These are phyloP conservation scores for Gymnocheta viridis DNA, from an alignment of 2,888 invertebrate species.

Conservation along the genomic window DNA sequence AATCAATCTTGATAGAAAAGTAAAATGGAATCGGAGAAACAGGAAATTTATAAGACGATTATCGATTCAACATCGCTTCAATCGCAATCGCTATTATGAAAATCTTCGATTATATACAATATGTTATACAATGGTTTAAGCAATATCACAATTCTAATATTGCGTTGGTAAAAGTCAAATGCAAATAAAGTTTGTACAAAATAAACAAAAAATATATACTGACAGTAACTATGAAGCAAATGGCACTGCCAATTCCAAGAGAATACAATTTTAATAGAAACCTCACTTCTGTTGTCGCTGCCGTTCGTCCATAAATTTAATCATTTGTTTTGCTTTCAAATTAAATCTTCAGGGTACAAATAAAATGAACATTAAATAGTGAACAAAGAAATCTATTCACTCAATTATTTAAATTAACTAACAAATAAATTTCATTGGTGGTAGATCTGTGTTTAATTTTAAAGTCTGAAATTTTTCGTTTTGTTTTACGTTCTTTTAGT, in stretches of 20 bases:
- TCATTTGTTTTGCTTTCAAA: constrained; percentile 36
- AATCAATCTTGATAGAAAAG: too few relatives aligned
- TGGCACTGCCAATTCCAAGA: too few relatives aligned
- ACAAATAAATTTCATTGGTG: background rate
- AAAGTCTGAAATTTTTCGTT: background rate
- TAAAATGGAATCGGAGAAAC: too few relatives aligned
- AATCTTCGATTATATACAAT: too few relatives aligned
- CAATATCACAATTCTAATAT: constrained; percentile 59
- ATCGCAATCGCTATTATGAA: too few relatives aligned
- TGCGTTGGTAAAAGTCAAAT: constrained; percentile 42
- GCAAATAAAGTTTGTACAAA: constrained; percentile 44
- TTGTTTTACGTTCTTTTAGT: constrained; percentile 7
- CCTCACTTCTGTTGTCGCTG: background rate
- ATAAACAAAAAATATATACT: background rate
- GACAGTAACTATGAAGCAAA: constrained; percentile 32
- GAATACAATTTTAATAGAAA: too few relatives aligned
- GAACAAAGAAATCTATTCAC: constrained; percentile 4
- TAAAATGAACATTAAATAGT: constrained; percentile 6
- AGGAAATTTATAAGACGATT: too few relatives aligned
- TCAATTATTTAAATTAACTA: background rate
- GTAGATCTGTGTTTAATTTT: background rate
- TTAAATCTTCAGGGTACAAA: constrained; percentile 32
- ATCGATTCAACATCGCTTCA: too few relatives aligned
- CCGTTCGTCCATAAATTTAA: constrained; percentile 32
- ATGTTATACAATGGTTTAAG: too few relatives aligned